These are phyloP conservation scores for Deroplatys truncata DNA, from an alignment of 2,888 invertebrate genomes.

Conservation along the genomic window DNA sequence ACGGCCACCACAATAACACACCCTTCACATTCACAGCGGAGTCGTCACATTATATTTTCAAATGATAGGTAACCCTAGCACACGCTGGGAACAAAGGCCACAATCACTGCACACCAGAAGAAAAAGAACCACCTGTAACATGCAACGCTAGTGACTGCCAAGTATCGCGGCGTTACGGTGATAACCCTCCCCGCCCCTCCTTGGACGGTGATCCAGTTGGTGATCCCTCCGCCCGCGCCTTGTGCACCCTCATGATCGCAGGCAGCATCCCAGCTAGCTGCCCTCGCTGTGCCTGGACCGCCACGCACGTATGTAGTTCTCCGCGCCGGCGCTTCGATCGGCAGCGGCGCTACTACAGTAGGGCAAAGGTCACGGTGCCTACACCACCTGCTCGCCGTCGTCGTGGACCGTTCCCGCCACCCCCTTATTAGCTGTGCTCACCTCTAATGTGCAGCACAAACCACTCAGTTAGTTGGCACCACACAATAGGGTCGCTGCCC, in stretches of 20 bases:
- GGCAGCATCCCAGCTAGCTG: not conserved
- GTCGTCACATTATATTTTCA: not conserved
- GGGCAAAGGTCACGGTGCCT: constrained; percentile 1
- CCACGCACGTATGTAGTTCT: constrained; percentile 11
- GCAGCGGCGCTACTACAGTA: constrained; percentile 18
- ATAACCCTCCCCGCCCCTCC: not conserved
- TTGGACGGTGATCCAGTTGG: not conserved
- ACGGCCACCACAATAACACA: not conserved
- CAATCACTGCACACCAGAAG: not conserved
- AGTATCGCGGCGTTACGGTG: not conserved
- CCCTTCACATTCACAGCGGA: not conserved
- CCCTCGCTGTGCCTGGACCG: not conserved
- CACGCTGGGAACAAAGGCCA: not conserved
- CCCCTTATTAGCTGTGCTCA: not conserved
- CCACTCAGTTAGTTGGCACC: not conserved
- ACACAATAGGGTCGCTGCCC: not conserved
- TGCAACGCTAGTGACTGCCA: not conserved
- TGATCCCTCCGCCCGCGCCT: not conserved
- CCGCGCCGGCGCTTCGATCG: constrained; percentile 24
- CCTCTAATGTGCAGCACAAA: not conserved
- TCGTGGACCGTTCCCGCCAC: not conserved
- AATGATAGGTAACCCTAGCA: not conserved
- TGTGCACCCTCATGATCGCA: not conserved
- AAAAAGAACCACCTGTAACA: constrained; percentile 7
- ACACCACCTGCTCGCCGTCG: not conserved